Evolutionary conservation across 2,888 invertebrate genomes (phyloP).

Genomic region (Hydrotaea cyrtoneurina): DNA sequence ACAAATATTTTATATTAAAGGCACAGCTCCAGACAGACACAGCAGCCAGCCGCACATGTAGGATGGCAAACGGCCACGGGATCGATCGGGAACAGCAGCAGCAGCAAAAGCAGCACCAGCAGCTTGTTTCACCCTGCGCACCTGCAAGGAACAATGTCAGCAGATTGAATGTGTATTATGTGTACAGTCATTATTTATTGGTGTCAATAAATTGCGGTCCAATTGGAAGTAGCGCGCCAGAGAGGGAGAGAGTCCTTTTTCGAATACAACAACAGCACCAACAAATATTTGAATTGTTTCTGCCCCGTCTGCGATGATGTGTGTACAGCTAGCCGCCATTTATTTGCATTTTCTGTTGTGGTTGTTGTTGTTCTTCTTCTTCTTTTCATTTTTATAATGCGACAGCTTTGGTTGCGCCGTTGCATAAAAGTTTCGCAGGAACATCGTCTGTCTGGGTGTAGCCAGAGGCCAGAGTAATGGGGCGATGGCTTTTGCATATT

Average conservation of each 20-base stretch:
- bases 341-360: slow-evolving; percentile 45
- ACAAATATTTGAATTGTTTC: slow-evolving; percentile 52
- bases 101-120: slow-evolving; percentile 10
- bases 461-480: too few relatives aligned
- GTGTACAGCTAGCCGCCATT: slow-evolving; percentile 57
- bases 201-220: slow-evolving; percentile 76
- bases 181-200: slow-evolving; percentile 78
- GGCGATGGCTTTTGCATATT: too few relatives aligned
- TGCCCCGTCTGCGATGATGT: slow-evolving; percentile 43
- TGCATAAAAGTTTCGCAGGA: neutral
- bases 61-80: slow-evolving; percentile 24
- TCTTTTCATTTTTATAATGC: slow-evolving; percentile 29
- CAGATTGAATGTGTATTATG: slow-evolving; percentile 69
- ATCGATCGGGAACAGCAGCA: slow-evolving; percentile 3
- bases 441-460: neutral
- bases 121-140: slow-evolving; percentile 57
- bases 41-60: too few relatives aligned
- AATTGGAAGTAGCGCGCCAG: slow-evolving; percentile 53
- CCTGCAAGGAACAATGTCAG: slow-evolving; percentile 67
- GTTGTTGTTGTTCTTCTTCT: neutral
- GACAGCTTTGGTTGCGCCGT: slow-evolving; percentile 28
- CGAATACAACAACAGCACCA: neutral
- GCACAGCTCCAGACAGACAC: slow-evolving; percentile 29
- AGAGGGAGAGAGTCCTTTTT: slow-evolving; percentile 49
- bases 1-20: slow-evolving; percentile 63